Conservation (phyloP, 2,888 invertebrate genomes). For the Aproaerema taeniolella region DNA sequence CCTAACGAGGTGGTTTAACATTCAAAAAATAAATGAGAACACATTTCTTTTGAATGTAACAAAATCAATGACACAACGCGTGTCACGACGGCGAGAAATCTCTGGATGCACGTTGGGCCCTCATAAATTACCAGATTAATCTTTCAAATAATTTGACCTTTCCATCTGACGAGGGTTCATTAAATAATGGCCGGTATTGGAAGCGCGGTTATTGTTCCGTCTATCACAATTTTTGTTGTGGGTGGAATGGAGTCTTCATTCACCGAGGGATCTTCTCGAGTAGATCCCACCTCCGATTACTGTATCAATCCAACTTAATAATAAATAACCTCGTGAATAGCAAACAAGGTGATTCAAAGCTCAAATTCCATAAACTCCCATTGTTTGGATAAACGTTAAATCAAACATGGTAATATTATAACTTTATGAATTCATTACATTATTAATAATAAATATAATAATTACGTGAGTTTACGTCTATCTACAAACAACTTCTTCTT, state of each 20-base stretch:
- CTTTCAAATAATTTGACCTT: conserved; percentile 77
- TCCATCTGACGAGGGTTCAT: conserved; percentile 76
- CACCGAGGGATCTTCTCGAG: conserved; percentile 35
- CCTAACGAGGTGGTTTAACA: conserved; percentile 25
- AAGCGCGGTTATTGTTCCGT: conserved; percentile 71
- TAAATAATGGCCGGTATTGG: conserved; percentile 73
- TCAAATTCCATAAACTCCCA: conserved; percentile 24
- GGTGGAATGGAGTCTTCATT: conserved; percentile 43
- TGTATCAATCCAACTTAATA: conserved; percentile 1
- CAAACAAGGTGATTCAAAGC: conserved; percentile 18
- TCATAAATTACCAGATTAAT: conserved; percentile 75
- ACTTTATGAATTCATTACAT: conserved; percentile 13
- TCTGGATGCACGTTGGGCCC: conserved; percentile 59
- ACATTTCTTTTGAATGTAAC: conserved; percentile 38
- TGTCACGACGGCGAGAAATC: conserved; percentile 54
- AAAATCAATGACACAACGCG: conserved; percentile 55
- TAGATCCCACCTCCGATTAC: conserved; percentile 10
- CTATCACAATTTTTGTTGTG: conserved; percentile 67
- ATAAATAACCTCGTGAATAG: conserved; percentile 8
- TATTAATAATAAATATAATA: conserved; percentile 10
- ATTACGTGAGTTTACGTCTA: conserved; percentile 6
- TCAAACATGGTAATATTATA: conserved; percentile 19
- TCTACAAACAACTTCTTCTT: conserved; percentile 13
- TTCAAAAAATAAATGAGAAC: conserved; percentile 33
- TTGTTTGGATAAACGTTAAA: conserved; percentile 20